Base-by-base conservation (phyloP, 1,140 invertebrate species). In the Drosophila pandora region DNA sequence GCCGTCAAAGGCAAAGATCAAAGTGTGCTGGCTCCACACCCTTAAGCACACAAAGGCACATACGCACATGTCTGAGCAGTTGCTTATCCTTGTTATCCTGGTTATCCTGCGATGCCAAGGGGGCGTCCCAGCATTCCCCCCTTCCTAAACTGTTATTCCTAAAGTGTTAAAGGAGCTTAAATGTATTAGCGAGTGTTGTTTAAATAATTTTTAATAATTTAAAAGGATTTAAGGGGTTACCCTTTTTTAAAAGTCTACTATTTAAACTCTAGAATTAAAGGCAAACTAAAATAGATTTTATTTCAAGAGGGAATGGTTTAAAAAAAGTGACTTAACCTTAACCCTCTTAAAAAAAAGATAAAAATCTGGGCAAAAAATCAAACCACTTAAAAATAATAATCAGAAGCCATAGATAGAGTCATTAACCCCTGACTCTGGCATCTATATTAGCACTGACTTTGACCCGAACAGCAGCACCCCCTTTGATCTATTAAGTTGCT, bases 1-100 rank as follows among this genome's bases (percentile, higher is more conserved):
- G 58, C 56, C 54, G 75, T 83, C 70, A 83, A 68, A 83, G 59
- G 79, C 69, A 78, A 78, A 85, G 81, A 85, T 85, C 81, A 85
- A 85, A 85, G 81, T 74, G 60, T 59, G 52, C 41, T 74, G 37
- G 55, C 71, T 60, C 32, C 53, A 76, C 48, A 76, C 48, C 61
- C 76, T 65, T 30, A 60, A 53, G 68, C 49, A 55, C 48, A 53
- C 65, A 65, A 60, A 75, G 48, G 67, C 52, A 74, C 45, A 63
- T 23, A 48, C 47, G 53, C 34, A 37, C 50, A 55, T 37, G 5
- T 22, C 39, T 47, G 55, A 34, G 28, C 58, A 43, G 41, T 43
- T 43, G 50, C 55, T 32, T 17, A 59, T 32, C 60, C 39, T 45
- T 59, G 43, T 57, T 57, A 49, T 48, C 57, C 62, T 64, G 56